Base-by-base conservation (phyloP, 2,797 vertebrate genomes). In the Remorina albescens region DNA sequence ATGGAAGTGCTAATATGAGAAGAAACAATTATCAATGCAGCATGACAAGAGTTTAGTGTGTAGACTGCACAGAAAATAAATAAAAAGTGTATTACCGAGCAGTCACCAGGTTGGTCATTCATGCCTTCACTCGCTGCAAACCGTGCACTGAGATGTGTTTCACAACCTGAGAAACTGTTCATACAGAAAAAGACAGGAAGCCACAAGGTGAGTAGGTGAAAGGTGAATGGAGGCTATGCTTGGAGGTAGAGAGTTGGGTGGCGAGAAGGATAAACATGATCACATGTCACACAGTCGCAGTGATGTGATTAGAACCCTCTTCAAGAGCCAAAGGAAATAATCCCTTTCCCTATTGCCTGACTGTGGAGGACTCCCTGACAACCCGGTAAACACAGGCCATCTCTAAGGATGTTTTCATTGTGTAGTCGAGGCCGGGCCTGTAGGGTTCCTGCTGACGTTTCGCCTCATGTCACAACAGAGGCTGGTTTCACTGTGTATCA, bases 341-440 rank as follows among this genome's bases (percentile, higher is more conserved):
- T 76, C 74, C 82, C 65, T 84, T 93, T 94, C 93, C 93, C 90
- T 89, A 93, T 90, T 92, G 87, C 82, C 84, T 80, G 86, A 88
- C 59, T 82, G 73, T 34, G 78, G 89, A 86, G 88, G 91, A 92
- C 90, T 92, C 92, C 94, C 93, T 95, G 93, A 93, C 94, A 94
- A 95, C 95, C 86, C 41, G 34, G 86, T 91, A 95, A 95, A 95
- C 93, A 95, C 81, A 85, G 68, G 61, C 82, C 85, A 93, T 95
- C 91, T 88, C 94, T 83, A 95, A 94, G 94, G 94, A 95, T 93
- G 92, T 93, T 82, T 92, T 91, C 89, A 93, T 93, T 94, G 92
- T 95, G 91, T 89, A 76, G 82, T 81, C 3, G 73, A 74, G 90
- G 83, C 73, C 78, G 80, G 84, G 80, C 81, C 76, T 77, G 84